Evolutionary conservation across 2,888 invertebrate genomes (phyloP), one percentile per base, ranked within the genome.

Genomic region (Cordilura impudica): DNA sequence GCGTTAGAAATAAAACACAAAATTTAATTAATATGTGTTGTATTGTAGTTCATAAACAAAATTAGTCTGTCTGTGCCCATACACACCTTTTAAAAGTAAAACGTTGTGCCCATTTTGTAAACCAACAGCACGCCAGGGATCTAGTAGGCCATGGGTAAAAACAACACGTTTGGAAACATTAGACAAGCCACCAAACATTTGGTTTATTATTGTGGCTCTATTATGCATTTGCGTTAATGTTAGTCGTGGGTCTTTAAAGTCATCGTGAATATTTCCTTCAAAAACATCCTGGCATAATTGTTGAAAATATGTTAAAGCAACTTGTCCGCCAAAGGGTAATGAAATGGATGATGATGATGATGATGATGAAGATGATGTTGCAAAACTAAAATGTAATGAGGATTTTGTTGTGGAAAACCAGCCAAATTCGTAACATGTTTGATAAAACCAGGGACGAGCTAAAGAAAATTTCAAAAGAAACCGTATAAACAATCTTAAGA

Each of bases 361-460:
- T 14, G 16, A 5, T 19, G 19, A 12, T 21, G 58, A 26, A 45
- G 63, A 29, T 10, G 26, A 8, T 35, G 54, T 51, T 54, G 23
- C 18, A 8, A 19, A n/a, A n/a, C n/a, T 23, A 12, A n/a, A 26
- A 0, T 93, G 93, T 70, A 93, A 92, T 4, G 35, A 12, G 85
- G 72, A 39, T 92, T 91, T 92, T 1, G 95, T 93, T 6, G 94
- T 94, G 89, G 95, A 94, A 88, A 92, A 96, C 91, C 94, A 96
- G 65, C 96, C 97, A 89, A 93, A 96, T 90, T 97, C 96, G 65
- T 93, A 93, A 88, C 97, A 97, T 0, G 95, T 95, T 90, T 96
- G 96, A 88, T 95, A 95, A 1, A 92, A 92, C 96, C 96, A 96
- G 18, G 84, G 83, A 63, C 87, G 87, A 65, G 82, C 87, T 83